phyloP scores from a whole-genome alignment of 2,113 vertebrate species.

The mouse (Mus musculus) region DNA sequence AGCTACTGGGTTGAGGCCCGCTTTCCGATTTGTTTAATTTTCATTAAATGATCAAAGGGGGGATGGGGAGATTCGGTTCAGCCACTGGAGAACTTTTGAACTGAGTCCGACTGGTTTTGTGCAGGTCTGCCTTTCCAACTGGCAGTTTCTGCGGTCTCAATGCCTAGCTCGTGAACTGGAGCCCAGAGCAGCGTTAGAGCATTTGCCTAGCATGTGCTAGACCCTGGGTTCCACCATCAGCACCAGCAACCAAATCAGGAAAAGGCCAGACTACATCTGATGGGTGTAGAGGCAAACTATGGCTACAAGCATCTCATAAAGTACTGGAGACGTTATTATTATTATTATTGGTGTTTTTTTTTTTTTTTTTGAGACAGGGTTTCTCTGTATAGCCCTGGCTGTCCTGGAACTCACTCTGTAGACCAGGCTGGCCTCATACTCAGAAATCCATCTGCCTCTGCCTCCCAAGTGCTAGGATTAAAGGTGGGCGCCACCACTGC shows the following conservation, averaged over 20 bases:
- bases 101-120: background rate
- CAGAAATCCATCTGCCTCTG: too few species aligned
- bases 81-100: background rate
- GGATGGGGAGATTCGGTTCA: background rate
- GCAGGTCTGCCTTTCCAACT: background rate
- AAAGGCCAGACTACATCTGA: background rate
- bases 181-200: background rate
- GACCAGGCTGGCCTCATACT: too few species aligned
- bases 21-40: background rate
- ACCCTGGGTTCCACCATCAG: background rate
- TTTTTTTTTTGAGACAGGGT: too few species aligned
- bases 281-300: background rate
- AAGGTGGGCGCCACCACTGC: too few species aligned
- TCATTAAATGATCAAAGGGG: background rate
- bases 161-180: background rate
- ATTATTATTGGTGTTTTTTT: too few species aligned
- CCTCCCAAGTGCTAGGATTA: too few species aligned
- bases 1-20: background rate
- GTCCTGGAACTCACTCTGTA: too few species aligned
- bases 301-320: background rate
- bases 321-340: background rate
- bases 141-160: background rate
- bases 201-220: background rate
- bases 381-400: too few species aligned
- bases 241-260: background rate